Percentiles rank a stretch among this genome's conserved stretches.
These are phyloP conservation scores for Belonocnema kinseyi DNA, from an alignment of 1,140 invertebrate species.

Conservation along the genomic window DNA sequence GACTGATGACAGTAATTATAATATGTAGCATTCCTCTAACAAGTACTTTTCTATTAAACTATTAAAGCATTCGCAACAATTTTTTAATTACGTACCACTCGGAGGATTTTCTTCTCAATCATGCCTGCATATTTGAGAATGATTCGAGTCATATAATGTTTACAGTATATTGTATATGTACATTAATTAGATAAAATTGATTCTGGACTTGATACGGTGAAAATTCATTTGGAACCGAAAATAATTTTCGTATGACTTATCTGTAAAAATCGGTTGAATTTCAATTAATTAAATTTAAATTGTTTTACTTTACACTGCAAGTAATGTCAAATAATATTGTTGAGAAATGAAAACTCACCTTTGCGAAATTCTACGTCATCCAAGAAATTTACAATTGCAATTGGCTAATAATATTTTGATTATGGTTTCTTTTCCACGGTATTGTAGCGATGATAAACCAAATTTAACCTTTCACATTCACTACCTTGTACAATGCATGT, in stretches of 20 bases:
- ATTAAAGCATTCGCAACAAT: not conserved
- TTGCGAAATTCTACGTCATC: not conserved
- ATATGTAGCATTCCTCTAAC: no score
- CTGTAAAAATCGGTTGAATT: not conserved
- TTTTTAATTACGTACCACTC: slow-evolving; percentile 10
- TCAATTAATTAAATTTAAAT: no score
- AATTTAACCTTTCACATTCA: not conserved
- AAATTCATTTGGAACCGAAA: not conserved
- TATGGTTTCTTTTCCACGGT: not conserved
- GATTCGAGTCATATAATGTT: not conserved
- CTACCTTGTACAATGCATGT: not conserved
- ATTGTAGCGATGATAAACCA: not conserved
- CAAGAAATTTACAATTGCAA: not conserved
- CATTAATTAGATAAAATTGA: not conserved
- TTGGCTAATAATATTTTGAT: not conserved
- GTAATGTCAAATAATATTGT: no score
- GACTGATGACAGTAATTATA: no score
- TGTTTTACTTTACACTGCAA: no score
- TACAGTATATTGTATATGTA: not conserved
- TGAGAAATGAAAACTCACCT: not conserved
- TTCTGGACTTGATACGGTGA: not conserved
- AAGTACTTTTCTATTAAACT: no score
- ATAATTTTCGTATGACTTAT: not conserved
- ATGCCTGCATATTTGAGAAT: slow-evolving; percentile 52
- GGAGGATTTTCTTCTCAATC: slow-evolving; percentile 55